Evolutionary conservation across 2,888 invertebrate species (phyloP).

Genomic region (Stegana nigrithorax): DNA sequence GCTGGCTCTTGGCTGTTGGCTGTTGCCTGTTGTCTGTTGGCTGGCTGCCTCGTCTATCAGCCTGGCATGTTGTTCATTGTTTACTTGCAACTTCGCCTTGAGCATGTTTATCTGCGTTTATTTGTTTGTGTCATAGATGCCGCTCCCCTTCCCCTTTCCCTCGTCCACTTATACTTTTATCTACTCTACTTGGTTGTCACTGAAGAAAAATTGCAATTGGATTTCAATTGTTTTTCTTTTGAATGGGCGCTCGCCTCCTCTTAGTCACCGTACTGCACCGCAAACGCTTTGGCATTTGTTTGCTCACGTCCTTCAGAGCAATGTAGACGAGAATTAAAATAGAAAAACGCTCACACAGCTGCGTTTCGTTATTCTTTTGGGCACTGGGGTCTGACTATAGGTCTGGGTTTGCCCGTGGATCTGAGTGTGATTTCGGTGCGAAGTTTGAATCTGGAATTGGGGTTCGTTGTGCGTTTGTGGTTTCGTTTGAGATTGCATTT

Average conservation of each 20-base stretch:
- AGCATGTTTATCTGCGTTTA: constrained; percentile 46
- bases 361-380: no score
- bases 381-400: no score
- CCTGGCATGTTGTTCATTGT: constrained; percentile 15
- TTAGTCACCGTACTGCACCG: background rate
- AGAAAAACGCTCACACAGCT: no score
- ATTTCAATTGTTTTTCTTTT: constrained; percentile 44
- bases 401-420: no score
- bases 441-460: no score
- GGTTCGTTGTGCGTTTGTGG: no score
- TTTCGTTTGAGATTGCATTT: no score
- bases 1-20: constrained; percentile 1
- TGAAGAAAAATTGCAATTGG: constrained; percentile 41
- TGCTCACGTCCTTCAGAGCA: constrained; percentile 35
- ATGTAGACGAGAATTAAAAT: no score
- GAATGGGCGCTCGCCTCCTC: constrained; percentile 9
- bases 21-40: constrained; percentile 28
- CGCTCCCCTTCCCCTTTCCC: background rate
- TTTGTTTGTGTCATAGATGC: constrained; percentile 44
- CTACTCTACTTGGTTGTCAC: background rate
- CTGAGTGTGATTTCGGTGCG: no score
- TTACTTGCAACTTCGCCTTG: constrained; percentile 28
- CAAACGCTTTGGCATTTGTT: constrained; percentile 31
- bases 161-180: background rate
- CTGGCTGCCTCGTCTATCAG: constrained; percentile 34